phyloP scores from a whole-genome alignment of 2,888 invertebrate species.

The Argyresthia goedartella region DNA sequence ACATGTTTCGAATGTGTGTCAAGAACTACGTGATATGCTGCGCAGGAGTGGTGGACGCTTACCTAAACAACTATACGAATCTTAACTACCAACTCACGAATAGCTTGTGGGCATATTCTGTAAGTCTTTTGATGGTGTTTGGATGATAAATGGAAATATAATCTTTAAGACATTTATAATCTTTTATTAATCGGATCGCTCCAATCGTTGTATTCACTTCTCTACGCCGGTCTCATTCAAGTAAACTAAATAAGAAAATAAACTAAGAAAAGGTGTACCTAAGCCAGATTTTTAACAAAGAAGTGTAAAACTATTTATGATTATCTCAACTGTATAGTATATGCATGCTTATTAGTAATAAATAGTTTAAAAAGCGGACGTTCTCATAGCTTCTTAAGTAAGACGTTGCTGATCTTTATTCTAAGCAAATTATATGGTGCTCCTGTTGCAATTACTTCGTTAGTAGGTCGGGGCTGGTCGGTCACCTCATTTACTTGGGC shows the following conservation, averaged over 20 bases:
- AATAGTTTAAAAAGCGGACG: background rate
- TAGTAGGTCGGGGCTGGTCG: conserved; percentile 7
- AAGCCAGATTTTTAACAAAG: too few relatives aligned
- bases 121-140: background rate
- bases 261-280: too few relatives aligned
- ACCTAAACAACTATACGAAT: background rate
- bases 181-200: too few relatives aligned
- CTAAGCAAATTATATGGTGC: conserved; percentile 1
- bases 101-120: background rate
- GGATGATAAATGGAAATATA: background rate
- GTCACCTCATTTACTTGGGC: background rate
- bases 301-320: too few relatives aligned
- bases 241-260: too few relatives aligned
- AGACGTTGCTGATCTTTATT: background rate
- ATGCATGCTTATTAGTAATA: too few relatives aligned
- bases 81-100: background rate
- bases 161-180: background rate
- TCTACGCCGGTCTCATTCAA: too few relatives aligned
- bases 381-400: background rate
- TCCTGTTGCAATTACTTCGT: background rate
- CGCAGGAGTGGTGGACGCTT: conserved; percentile 5
- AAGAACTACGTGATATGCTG: conserved; percentile 1
- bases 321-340: too few relatives aligned
- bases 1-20: conserved; percentile 4
- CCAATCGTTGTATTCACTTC: too few relatives aligned